A percentile compares a stretch with the other conserved stretches of the same genome.
phyloP scores from a whole-genome alignment of 2,113 vertebrate species.

The Fukomys damarensis region DNA sequence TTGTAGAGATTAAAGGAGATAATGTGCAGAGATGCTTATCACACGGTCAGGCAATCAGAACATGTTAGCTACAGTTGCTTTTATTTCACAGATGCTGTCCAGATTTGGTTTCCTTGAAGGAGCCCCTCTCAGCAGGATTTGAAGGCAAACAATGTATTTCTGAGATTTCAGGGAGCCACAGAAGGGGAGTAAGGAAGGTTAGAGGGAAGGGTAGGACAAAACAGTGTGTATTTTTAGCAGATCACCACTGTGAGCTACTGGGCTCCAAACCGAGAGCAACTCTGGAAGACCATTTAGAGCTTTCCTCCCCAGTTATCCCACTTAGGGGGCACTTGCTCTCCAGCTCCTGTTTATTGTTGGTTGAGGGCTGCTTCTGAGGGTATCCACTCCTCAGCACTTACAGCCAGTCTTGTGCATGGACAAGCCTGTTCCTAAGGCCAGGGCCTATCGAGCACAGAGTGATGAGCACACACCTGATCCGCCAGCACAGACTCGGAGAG shows the following conservation, averaged over 20 bases:
- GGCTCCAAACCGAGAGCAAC: neutral
- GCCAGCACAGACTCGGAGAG: neutral
- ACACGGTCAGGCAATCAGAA: neutral
- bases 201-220: neutral
- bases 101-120: neutral
- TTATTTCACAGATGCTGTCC: neutral
- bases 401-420: fast-evolving
- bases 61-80: fast-evolving
- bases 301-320: neutral
- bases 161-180: neutral
- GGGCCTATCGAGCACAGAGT: neutral
- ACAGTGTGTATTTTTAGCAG: neutral
- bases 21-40: neutral
- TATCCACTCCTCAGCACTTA: neutral
- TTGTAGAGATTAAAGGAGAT: neutral
- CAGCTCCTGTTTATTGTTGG: neutral
- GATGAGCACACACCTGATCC: neutral
- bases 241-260: neutral
- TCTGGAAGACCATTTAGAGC: fast-evolving
- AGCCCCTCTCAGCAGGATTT: neutral
- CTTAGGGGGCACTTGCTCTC: too few relatives aligned
- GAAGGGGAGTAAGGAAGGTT: neutral
- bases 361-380: neutral
- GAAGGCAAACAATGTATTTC: neutral
- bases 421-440: neutral